Conservation (phyloP, 64 coral and sea anemone species). For the Porites australiensis region DNA sequence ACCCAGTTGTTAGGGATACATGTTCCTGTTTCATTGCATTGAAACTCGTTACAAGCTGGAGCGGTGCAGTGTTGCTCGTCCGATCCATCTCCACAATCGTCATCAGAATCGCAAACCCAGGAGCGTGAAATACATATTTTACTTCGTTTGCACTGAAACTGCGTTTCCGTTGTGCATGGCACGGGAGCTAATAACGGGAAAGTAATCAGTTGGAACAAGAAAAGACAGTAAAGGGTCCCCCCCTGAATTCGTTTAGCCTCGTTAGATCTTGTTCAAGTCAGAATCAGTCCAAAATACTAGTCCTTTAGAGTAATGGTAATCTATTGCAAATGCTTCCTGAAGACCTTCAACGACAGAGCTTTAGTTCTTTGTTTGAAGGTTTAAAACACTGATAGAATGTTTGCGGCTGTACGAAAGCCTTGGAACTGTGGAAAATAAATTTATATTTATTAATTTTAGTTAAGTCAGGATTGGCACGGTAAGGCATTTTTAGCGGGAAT, state of each 20-base stretch:
- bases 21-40: neutral
- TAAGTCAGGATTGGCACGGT: too few species aligned
- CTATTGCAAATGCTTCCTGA: conserved; percentile 76
- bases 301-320: conserved; percentile 63
- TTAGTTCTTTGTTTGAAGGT: conserved; percentile 64
- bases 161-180: neutral
- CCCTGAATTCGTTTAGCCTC: neutral
- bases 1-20: conserved; percentile 53
- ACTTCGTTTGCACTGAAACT: neutral
- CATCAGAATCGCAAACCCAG: neutral
- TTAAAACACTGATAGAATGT: conserved; percentile 70
- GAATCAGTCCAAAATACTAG: conserved; percentile 87
- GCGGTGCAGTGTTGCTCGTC: neutral
- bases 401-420: conserved; percentile 75
- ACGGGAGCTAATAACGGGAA: too few species aligned
- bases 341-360: conserved; percentile 53
- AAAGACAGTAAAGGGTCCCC: too few species aligned
- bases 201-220: too few species aligned
- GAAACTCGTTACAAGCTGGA: neutral
- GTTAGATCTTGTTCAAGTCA: conserved; percentile 76
- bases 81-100: neutral
- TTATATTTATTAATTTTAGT: too few species aligned
- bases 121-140: neutral
- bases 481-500: too few species aligned
- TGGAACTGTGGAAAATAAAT: conserved; percentile 42